These are phyloP conservation scores for Sinocyclocheilus anophthalmus DNA, from an alignment of 2,113 vertebrate species.

Conservation along the genomic window DNA sequence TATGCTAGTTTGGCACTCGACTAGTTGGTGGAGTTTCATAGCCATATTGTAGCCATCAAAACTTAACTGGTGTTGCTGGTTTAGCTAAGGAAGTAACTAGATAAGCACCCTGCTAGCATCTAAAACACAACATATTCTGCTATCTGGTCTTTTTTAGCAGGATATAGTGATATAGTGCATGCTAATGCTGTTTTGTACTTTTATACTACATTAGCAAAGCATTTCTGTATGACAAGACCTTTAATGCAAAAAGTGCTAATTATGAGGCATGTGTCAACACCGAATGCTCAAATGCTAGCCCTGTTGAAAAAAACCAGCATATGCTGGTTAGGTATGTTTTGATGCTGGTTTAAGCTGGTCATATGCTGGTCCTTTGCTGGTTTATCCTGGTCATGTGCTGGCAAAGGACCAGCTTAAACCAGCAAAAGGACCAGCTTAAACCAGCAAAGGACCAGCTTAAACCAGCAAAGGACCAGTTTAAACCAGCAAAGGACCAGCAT, in stretches of 20 bases:
- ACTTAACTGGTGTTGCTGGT: not conserved
- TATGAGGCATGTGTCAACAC: slow-evolving; percentile 18
- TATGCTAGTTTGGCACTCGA: slow-evolving; percentile 21
- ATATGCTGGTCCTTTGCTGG: no score
- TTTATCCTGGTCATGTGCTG: no score
- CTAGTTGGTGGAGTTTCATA: not conserved
- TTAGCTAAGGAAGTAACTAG: not conserved
- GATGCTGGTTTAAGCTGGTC: no score
- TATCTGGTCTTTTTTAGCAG: not conserved
- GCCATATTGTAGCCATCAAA: not conserved
- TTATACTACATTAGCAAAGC: not conserved
- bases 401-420: no score
- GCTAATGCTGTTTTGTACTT: not conserved
- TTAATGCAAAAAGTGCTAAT: slow-evolving; percentile 2
- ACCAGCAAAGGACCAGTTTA: no score
- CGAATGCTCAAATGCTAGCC: not conserved
- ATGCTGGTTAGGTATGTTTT: no score
- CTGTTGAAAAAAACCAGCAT: no score
- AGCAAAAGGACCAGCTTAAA: no score
- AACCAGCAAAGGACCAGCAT: no score
- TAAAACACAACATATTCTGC: not conserved
- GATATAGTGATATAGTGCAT: not conserved
- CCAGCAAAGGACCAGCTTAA: no score
- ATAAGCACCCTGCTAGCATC: not conserved
- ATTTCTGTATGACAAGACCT: not conserved